Base-by-base conservation (phyloP, 2,888 invertebrate species). In the Heliconius erato region DNA sequence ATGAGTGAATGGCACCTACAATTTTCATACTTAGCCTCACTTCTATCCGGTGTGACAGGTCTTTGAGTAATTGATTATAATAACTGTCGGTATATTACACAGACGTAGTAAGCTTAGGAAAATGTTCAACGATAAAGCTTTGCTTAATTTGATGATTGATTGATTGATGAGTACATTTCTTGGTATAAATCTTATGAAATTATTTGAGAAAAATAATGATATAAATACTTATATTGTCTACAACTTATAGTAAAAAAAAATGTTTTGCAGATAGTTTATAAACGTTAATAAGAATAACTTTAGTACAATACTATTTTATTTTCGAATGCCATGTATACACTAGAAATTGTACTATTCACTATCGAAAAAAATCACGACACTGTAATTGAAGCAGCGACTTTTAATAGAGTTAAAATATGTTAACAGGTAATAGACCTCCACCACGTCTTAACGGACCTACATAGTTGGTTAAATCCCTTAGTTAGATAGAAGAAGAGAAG, bases 51-150 rank as follows among this genome's bases (percentile, higher is more conserved):
- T 68, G 26, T 68, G 78, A 49, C 65, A 78, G 49, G 78, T 67
- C 28, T 68, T 28, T 68, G 44, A 78, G 49, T 78, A 78, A 78
- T 78, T 68, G 67, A 78, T 68, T 78, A 23, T 78, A 68, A 78
- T 78, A 44, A 49, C 78, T 65, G 67, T 40, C 49, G 40, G 26
- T 49, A 12, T 78, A 26, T 63, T 63, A 35, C 26, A 76, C 19
- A 63, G 32, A n/a, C 26, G 6, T 35, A n/a, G n/a, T 35, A n/a
- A 35, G 32, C 14, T 63, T 72, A 72, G 44, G 44, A 72, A 26
- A 44, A 72, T 49, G 28, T 72, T 72, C 72, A 26, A 72, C 26
- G 26, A 26, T n/a, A 26, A 72, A 44, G 44, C 44, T 72, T 72
- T n/a, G 26, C 44, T 72, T 9, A 72, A 44, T 72, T 44, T 26